A percentile compares a stretch with the other conserved stretches of the same genome.
These are phyloP conservation scores for Zaprionus taronus DNA, from an alignment of 1,140 invertebrate genomes.

Conservation along the genomic window DNA sequence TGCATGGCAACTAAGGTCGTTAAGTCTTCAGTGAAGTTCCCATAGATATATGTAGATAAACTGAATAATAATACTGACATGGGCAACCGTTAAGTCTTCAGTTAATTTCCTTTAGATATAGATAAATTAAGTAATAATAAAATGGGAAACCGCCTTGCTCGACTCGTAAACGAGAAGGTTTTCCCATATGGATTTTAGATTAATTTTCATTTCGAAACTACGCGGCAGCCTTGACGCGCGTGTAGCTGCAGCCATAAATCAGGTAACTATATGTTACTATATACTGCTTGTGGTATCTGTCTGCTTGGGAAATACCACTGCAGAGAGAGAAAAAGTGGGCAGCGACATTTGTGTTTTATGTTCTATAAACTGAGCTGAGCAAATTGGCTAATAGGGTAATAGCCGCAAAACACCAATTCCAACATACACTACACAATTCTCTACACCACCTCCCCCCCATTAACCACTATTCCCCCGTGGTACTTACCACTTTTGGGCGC, in stretches of 20 bases:
- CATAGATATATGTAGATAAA: too few species aligned
- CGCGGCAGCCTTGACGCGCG: background rate
- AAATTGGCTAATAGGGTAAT: background rate
- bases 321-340: background rate
- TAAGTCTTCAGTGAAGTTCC: too few species aligned
- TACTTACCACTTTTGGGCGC: slow-evolving; percentile 81
- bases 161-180: background rate
- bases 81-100: background rate
- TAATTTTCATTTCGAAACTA: slow-evolving; percentile 3
- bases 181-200: background rate
- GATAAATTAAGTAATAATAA: background rate
- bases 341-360: background rate
- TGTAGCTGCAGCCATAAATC: background rate
- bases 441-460: too few species aligned
- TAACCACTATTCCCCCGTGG: background rate
- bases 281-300: background rate
- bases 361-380: background rate
- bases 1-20: background rate
- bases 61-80: background rate
- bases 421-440: background rate
- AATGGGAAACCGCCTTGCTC: background rate
- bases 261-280: background rate
- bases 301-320: background rate
- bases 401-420: background rate
- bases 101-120: too few species aligned